Percentiles rank a stretch among this genome's conserved stretches.
Conservation (phyloP, 1,140 invertebrate species). For the Aphelenchoides besseyi region DNA sequence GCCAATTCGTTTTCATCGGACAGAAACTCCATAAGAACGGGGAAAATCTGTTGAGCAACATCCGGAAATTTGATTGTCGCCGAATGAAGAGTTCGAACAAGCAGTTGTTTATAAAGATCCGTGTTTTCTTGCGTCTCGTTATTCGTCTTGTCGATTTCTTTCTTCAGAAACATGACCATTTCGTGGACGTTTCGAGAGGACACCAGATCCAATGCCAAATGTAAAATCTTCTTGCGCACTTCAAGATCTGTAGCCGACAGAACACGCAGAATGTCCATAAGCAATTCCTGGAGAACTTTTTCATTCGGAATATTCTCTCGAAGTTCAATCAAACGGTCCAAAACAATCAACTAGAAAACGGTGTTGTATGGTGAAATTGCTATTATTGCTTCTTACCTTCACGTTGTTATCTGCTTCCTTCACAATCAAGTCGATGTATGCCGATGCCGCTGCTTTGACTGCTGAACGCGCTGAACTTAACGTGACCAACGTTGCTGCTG, state of each 20-base stretch:
- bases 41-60: conserved; percentile 86
- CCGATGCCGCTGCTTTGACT: conserved; percentile 90
- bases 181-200: conserved; percentile 89
- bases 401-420: conserved; percentile 99
- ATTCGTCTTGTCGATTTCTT: conserved; percentile 82
- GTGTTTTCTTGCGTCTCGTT: conserved; percentile 81
- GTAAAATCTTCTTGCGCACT: conserved; percentile 79
- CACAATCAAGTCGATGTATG: conserved; percentile 95
- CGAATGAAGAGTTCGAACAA: conserved; percentile 88
- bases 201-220: conserved; percentile 82
- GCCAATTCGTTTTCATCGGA: conserved; percentile 88
- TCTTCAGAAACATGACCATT: conserved; percentile 64
- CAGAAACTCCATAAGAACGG: conserved; percentile 90
- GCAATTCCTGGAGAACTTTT: conserved; percentile 85
- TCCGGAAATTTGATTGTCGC: conserved; percentile 97
- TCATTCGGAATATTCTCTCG: conserved; percentile 78
- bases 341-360: conserved; percentile 74
- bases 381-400: conserved; percentile 67
- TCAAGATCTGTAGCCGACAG: conserved; percentile 88
- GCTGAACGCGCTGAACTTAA: conserved; percentile 91
- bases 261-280: conserved; percentile 96
- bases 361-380: background rate
- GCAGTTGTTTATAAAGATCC: conserved; percentile 87
- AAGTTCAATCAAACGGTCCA: conserved; percentile 86
- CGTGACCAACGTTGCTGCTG: conserved; percentile 98